phyloP scores from a whole-genome alignment of 2,797 vertebrate genomes.

The Schizopygopsis malacanthus region DNA sequence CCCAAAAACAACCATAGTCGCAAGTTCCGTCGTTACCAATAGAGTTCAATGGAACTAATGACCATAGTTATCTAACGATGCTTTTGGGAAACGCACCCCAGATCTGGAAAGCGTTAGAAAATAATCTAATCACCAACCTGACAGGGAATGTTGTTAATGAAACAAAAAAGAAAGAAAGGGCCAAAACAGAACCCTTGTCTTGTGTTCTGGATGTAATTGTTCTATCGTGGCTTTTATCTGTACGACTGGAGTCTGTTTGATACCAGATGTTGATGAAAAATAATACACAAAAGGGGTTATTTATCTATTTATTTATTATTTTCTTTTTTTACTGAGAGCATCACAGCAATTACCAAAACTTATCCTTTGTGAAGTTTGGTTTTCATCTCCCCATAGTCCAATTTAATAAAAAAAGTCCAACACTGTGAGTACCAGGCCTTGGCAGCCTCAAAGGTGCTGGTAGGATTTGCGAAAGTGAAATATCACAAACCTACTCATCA shows the following conservation, averaged over 20 bases:
- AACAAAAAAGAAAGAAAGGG: constrained; percentile 53
- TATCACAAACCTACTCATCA: not conserved
- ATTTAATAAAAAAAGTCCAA: constrained; percentile 42
- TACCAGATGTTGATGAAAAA: constrained; percentile 73
- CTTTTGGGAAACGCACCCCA: too few relatives aligned
- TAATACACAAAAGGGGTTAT: constrained; percentile 68
- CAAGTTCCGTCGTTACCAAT: too few relatives aligned
- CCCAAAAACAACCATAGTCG: too few relatives aligned
- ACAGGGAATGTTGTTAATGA: constrained; percentile 6
- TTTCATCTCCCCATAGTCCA: constrained; percentile 63
- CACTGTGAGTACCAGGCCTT: constrained; percentile 3
- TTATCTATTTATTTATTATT: constrained; percentile 73
- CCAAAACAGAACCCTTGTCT: constrained; percentile 48
- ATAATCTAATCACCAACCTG: constrained; percentile 15
- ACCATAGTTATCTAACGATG: too few relatives aligned
- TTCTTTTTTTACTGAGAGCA: constrained; percentile 54
- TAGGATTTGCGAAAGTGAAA: constrained; percentile 19
- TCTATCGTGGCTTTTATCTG: constrained; percentile 76
- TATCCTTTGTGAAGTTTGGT: constrained; percentile 66
- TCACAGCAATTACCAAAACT: constrained; percentile 68
- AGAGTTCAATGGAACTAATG: too few relatives aligned
- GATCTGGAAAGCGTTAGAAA: not conserved
- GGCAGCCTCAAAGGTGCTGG: constrained; percentile 37
- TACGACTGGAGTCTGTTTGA: constrained; percentile 70
- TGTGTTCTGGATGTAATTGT: constrained; percentile 74